These are phyloP conservation scores for Eutolmus rufibarbis DNA, from an alignment of 2,888 invertebrate genomes.

Conservation along the genomic window DNA sequence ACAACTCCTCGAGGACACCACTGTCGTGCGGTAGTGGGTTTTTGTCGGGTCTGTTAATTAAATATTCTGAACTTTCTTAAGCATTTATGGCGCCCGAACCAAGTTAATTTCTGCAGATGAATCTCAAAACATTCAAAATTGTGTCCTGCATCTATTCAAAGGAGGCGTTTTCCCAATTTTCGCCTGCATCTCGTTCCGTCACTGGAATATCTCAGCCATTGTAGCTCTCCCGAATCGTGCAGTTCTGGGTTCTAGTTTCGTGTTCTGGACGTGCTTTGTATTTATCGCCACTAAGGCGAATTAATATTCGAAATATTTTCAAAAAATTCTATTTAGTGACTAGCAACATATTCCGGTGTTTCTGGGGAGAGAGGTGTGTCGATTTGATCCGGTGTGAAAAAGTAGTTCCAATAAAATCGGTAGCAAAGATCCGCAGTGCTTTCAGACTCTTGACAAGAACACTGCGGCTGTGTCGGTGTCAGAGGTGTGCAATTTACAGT, in stretches of 20 bases:
- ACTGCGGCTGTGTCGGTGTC: slow-evolving; percentile 1
- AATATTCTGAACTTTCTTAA: not conserved
- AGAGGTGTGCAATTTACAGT: not conserved
- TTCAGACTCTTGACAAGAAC: not conserved
- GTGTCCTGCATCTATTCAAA: not conserved
- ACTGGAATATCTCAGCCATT: slow-evolving; percentile 16
- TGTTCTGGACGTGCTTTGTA: slow-evolving; percentile 32
- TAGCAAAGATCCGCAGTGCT: not conserved
- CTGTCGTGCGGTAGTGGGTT: not conserved
- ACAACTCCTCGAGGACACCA: not conserved
- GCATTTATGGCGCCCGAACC: not conserved
- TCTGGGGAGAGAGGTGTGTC: not conserved
- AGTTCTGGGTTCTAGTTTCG: not conserved
- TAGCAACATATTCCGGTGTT: not conserved
- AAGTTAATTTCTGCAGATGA: not conserved
- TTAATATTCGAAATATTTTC: not conserved
- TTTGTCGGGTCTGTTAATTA: not conserved
- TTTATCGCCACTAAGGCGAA: not conserved
- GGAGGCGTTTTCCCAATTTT: not conserved
- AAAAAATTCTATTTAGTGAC: not conserved
- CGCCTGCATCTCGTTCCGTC: not conserved
- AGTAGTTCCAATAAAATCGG: not conserved
- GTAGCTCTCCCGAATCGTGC: not conserved
- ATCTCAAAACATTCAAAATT: not conserved
- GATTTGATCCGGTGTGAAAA: not conserved